phyloP scores from a whole-genome alignment of 1,140 invertebrate genomes.

The Drosophila biarmipes region DNA sequence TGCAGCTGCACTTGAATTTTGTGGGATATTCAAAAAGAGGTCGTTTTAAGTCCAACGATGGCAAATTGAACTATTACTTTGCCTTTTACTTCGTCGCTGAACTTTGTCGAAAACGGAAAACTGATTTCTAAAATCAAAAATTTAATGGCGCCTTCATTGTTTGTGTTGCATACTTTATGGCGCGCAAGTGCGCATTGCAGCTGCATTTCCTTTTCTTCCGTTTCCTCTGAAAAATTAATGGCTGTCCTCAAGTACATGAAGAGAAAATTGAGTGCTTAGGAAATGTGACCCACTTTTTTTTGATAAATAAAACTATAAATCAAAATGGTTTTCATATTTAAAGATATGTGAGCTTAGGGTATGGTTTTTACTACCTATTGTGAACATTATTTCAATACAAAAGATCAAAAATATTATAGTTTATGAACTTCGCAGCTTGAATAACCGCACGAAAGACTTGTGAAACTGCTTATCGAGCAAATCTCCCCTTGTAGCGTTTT shows the following conservation, averaged over 20 bases:
- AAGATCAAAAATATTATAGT: neutral
- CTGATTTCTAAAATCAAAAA: constrained; percentile 20
- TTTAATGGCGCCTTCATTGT: constrained; percentile 27
- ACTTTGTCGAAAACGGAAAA: neutral
- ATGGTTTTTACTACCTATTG: neutral
- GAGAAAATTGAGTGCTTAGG: neutral
- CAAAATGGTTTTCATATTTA: too few species aligned
- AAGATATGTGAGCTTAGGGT: too few species aligned
- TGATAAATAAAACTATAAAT: too few species aligned
- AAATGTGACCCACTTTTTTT: neutral
- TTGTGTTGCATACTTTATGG: constrained; percentile 19
- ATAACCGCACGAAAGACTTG: neutral
- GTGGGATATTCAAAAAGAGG: constrained; percentile 8
- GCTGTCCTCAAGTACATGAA: neutral
- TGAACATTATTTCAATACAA: neutral
- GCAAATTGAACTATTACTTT: neutral
- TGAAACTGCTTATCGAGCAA: constrained; percentile 1
- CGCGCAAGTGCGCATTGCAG: constrained; percentile 16
- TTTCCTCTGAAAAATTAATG: constrained; percentile 14
- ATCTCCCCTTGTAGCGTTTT: neutral
- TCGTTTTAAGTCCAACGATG: neutral
- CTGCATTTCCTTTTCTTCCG: constrained; percentile 9
- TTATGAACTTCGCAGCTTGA: neutral
- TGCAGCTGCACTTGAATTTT: constrained; percentile 24
- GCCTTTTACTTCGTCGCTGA: constrained; percentile 16